These are phyloP conservation scores for Corythucha ciliata DNA, from an alignment of 2,888 invertebrate species.

Conservation along the genomic window DNA sequence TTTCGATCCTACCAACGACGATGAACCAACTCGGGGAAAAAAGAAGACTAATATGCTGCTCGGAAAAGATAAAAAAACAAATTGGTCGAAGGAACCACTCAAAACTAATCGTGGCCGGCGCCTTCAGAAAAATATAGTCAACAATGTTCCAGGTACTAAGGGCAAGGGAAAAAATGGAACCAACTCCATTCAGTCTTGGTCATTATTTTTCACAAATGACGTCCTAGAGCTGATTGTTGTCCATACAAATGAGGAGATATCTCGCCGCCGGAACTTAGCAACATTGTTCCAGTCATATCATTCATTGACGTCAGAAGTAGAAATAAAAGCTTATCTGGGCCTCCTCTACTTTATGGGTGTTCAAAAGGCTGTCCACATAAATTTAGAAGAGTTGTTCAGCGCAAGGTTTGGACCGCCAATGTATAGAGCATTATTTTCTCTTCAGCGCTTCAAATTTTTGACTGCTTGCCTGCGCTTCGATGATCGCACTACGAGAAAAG, in stretches of 20 bases:
- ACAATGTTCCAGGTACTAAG: conserved; percentile 5
- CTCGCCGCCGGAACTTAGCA: background rate
- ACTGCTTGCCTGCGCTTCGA: conserved; percentile 27
- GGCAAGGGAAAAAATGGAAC: background rate
- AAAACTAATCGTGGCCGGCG: conserved; percentile 1
- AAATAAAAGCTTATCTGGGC: background rate
- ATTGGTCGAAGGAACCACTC: conserved; percentile 4
- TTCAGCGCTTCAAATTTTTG: conserved; percentile 27
- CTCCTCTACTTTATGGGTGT: background rate
- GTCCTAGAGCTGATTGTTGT: background rate
- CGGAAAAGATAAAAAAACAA: background rate
- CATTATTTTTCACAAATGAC: background rate
- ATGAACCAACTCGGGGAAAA: background rate
- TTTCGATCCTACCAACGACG: too few species aligned
- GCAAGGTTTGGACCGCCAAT: conserved; percentile 16
- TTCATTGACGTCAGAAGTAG: background rate
- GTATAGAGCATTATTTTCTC: conserved; percentile 22
- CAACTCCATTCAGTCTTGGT: conserved; percentile 1
- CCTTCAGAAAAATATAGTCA: conserved; percentile 1
- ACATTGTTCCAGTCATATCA: background rate
- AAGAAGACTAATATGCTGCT: background rate
- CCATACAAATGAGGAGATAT: background rate
- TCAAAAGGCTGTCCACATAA: background rate
- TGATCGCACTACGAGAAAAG: conserved; percentile 20
- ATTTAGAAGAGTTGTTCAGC: conserved; percentile 22